Evolutionary conservation across 2,113 vertebrate species (phyloP), one percentile per base, ranked within the genome.

Genomic region (Lota lota): DNA sequence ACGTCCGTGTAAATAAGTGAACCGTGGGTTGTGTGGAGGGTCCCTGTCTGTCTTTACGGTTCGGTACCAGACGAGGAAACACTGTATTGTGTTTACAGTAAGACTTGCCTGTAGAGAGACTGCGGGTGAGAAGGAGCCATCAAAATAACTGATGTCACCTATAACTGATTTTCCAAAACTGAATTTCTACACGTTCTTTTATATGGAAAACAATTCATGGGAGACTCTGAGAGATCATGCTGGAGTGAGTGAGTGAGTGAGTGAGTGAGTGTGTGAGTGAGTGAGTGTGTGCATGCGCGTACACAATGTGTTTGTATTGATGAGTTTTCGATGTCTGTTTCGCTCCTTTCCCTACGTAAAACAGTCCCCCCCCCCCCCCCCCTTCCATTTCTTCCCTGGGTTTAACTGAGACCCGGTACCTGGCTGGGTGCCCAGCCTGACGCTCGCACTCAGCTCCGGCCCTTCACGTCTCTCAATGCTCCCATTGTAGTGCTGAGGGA

Each of bases 401-500:
- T 83, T 91, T 85, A 86, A 83, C 73, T 84, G 80, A 85, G 83
- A 85, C 81, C 83, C 75, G 89, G 83, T 74, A 57, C 61, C 66
- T 88, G 84, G 88, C 82, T 17, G 14, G 36, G 63, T 53, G 67
- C 85, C 80, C 90, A 69, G 71, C 72, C 61, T 11, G 68, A 88
- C 66, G 72, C 87, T 85, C 67, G 73, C 69, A 59, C 83, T 74
- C 68, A 63, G 67, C 85, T 58, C 56, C 22, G 1, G 8, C 68
- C 67, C 56, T 79, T 93, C 93, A 95, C 7, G 40, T 2, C 11
- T 8, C 10, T 47, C 40, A 47, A 94, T 93, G 90, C 64, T 78
- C 76, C 90, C 80, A 92, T 93, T 95, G 93, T 94, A 78, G 82
- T 81, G 79, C 85, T 78, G 79, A 76, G 78, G 63, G 83, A 88